Evolutionary conservation across 2,797 vertebrate genomes (phyloP), one percentile per base, ranked within the genome.

Genomic region (Amblyraja radiata): DNA sequence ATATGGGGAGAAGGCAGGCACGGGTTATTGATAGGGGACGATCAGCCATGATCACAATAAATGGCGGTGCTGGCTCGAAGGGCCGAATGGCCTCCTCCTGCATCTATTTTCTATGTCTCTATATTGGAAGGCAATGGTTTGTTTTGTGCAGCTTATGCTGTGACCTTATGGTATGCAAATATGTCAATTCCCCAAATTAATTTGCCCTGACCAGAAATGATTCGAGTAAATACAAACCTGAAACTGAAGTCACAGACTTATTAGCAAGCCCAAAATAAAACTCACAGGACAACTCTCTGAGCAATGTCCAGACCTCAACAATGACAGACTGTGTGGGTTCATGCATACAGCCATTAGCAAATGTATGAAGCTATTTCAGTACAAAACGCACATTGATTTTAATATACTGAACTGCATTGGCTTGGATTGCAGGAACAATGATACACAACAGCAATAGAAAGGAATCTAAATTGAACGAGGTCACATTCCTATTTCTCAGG

Each of bases 321-420:
- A 14, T 32, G 21, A 65, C 13, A 88, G 68, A 21, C 36, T 16
- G 63, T 16, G 8, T 9, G 63, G n/a, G 63, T 63, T 88, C 61
- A 88, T n/a, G 84, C 84, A 18, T 23, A 21, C n/a, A 39, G 68
- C 63, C 63, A 88, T 88, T 88, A 88, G 63, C 63, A 88, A 63
- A 68, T 2, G 7, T 8, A 88, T 65, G 32, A 88, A 88, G n/a
- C 16, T 68, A 68, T 68, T 68, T 8, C 2, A 32, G 84, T 88
- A 68, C 32, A 18, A 88, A 88, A 36, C 10, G 8, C 18, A 32
- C 61, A 68, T 88, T 88, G 84, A 88, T 88, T 88, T 68, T 21
- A 88, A 88, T 68, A 68, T 7, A 68, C 63, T n/a, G 63, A 23
- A 36, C n/a, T 21, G 84, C 65, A 9, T 3, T 68, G 61, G 7